Evolutionary conservation across 1,140 invertebrate genomes (phyloP).

Genomic region (Drosophila mayri): DNA sequence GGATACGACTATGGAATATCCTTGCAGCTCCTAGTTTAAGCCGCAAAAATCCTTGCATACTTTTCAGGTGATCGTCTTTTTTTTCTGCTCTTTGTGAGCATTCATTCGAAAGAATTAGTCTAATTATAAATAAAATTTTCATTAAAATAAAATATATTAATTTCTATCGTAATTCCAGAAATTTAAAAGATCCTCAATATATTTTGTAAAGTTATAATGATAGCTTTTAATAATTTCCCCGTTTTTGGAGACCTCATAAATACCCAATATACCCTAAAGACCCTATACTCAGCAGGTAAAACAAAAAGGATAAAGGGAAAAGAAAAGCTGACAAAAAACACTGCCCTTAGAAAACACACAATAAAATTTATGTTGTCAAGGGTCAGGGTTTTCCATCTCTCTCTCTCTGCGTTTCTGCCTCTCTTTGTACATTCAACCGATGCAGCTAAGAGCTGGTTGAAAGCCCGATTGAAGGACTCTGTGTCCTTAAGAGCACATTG

Average conservation of each 20-base stretch:
- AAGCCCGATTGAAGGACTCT: neutral
- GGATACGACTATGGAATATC: neutral
- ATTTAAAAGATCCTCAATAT: too few relatives aligned
- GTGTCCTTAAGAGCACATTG: conserved; percentile 6
- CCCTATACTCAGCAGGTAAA: conserved; percentile 10
- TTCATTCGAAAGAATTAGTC: neutral
- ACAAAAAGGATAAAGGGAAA: conserved; percentile 6
- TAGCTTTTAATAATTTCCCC: neutral
- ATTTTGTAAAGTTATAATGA: too few relatives aligned
- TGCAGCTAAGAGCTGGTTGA: conserved; percentile 29
- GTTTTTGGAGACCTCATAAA: neutral
- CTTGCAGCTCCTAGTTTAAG: neutral
- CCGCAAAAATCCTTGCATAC: neutral
- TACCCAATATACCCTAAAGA: neutral
- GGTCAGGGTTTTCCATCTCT: conserved; percentile 56
- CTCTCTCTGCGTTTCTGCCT: neutral
- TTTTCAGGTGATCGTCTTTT: neutral
- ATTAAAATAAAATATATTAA: too few relatives aligned
- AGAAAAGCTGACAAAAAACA: conserved; percentile 18
- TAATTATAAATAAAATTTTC: neutral
- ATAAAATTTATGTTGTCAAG: conserved; percentile 69
- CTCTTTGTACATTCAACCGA: neutral
- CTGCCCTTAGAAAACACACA: conserved; percentile 39
- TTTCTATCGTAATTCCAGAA: too few relatives aligned
- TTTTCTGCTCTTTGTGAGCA: neutral